Evolutionary conservation across 2,113 vertebrate species (phyloP), one percentile per base, ranked within the genome.

Genomic region (Crocuta crocuta): DNA sequence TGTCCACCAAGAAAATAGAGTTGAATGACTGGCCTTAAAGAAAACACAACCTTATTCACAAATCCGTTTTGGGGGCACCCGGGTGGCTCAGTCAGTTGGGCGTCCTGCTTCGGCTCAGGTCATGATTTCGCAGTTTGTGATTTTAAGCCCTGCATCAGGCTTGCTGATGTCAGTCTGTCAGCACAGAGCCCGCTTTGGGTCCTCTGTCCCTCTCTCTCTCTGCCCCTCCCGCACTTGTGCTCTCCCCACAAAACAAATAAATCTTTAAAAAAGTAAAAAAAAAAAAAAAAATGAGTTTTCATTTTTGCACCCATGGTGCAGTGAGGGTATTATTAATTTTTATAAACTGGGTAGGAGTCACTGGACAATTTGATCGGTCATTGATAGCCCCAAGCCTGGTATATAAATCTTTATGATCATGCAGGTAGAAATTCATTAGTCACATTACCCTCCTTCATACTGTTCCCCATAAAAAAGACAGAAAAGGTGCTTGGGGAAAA

Each of bases 211-310:
- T 8, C 21, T 23, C 17, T 23, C 17, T 58, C 17, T 61, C 58
- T 23, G 58, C 58, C 21, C 58, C 58, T 61, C 21, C 58, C 21
- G 19, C 21, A 58, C 17, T 23, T 61, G 21, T 61, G 21, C 8
- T 61, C 58, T 61, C 21, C 58, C 7, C 6, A 21, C 58, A 61
- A 61, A 61, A 61, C 23, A 19, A 61, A 61, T 61, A 23, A 16
- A 55, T 61, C 21, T 61, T 24, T 61, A 9, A 61, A 21, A 61
- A 61, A 23, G 58, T 21, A 23, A 61, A 61, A 19, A 61, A 61
- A 58, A 58, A 58, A 55, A 98, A 98, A 98, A n/a, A n/a, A n/a
- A n/a, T 99, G 98, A 98, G 95, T 76, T 98, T 98, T 97, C 98
- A 98, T 98, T 98, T 95, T 97, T 93, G 66, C 68, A 91, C 96